Conservation (phyloP, 1,140 invertebrate genomes). For the Hirudo medicinalis region DNA sequence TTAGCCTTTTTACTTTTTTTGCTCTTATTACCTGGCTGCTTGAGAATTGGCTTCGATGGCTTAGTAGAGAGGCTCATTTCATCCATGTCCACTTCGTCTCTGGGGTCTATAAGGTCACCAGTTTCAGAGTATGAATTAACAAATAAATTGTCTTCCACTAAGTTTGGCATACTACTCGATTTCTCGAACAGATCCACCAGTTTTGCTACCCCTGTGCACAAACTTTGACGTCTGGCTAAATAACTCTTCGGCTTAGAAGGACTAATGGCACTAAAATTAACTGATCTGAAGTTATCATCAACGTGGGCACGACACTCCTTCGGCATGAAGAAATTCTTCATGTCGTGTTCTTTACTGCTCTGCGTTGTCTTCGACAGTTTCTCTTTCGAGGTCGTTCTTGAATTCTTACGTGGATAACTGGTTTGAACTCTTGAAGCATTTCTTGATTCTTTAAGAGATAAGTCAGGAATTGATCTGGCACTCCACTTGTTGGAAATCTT, state of each 20-base stretch:
- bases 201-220: not conserved
- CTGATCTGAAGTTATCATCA: not conserved
- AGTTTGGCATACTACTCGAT: conserved; percentile 14
- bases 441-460: not conserved
- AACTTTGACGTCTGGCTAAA: not conserved
- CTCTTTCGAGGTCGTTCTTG: not conserved
- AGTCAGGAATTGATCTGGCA: conserved; percentile 9
- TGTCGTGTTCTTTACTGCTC: too few relatives aligned
- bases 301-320: not conserved
- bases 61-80: not conserved
- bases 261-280: not conserved
- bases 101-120: not conserved
- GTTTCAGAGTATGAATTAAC: conserved; percentile 8
- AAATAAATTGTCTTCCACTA: conserved; percentile 11
- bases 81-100: not conserved
- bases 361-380: too few relatives aligned
- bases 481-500: not conserved
- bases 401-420: not conserved
- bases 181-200: conserved; percentile 8
- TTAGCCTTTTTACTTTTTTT: not conserved
- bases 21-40: not conserved
- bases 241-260: not conserved
- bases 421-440: not conserved
- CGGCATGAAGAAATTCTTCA: not conserved
- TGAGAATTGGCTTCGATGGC: not conserved